Percentiles rank a stretch among this genome's conserved stretches.
These are phyloP conservation scores for Perccottus glenii DNA, from an alignment of 2,113 vertebrate species.

Conservation along the genomic window DNA sequence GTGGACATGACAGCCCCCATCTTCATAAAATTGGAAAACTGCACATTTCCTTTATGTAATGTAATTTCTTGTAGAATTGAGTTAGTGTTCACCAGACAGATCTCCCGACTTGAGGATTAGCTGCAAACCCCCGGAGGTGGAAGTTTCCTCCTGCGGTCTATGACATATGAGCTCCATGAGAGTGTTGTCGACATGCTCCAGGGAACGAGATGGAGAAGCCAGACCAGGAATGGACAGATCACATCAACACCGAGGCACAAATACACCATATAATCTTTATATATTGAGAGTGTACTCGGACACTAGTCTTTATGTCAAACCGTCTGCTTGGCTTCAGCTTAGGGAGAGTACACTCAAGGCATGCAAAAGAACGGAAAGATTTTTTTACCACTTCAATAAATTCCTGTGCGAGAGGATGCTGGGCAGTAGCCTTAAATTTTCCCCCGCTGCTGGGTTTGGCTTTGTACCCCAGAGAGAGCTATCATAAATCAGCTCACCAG, in stretches of 20 bases:
- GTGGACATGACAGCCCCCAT: no score
- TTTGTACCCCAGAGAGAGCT: slow-evolving; percentile 31
- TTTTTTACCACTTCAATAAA: slow-evolving; percentile 58
- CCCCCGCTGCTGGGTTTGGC: slow-evolving; percentile 33
- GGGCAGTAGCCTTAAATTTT: slow-evolving; percentile 64
- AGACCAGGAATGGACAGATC: background rate
- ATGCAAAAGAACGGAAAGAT: slow-evolving; percentile 25
- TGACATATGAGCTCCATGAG: slow-evolving; percentile 13
- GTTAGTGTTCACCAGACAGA: slow-evolving; percentile 16
- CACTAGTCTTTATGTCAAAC: slow-evolving; percentile 1
- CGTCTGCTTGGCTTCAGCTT: slow-evolving; percentile 34
- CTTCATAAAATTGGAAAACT: no score
- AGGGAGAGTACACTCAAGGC: slow-evolving; percentile 29
- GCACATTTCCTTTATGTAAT: no score
- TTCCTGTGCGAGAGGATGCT: slow-evolving; percentile 44
- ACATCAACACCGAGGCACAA: background rate
- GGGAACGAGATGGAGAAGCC: slow-evolving; percentile 6
- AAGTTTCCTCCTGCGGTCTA: slow-evolving; percentile 3
- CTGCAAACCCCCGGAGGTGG: background rate
- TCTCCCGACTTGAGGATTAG: background rate
- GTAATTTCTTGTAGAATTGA: background rate
- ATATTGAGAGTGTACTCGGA: slow-evolving; percentile 22
- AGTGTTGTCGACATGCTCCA: background rate
- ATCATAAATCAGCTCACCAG: slow-evolving; percentile 66
- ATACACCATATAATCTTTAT: slow-evolving; percentile 17